Base-by-base conservation (phyloP, 1,140 invertebrate genomes). In the Hormaphis cornu region DNA sequence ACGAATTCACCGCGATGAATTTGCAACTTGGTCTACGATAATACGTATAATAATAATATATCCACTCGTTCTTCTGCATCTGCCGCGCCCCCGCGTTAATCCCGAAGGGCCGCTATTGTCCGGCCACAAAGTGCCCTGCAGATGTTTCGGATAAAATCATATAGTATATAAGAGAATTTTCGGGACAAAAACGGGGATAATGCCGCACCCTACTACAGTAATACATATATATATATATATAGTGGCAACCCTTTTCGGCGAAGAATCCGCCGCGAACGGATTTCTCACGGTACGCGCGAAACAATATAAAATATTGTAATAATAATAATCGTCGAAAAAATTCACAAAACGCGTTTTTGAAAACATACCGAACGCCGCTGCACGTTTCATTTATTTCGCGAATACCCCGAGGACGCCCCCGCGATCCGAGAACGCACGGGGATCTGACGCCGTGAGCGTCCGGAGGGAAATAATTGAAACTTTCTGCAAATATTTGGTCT, bases 81-180 rank as follows among this genome's bases (percentile, higher is more conserved):
- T 48, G 44, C 42, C 44, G 14, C n/a, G n/a, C 20, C 44, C 46
- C 44, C 28, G 9, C 8, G 28, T 35, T 61, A 46, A 50, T 66
- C 61, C 33, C n/a, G 10, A 61, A 61, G 40, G 9, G 20, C n/a
- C n/a, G n/a, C 44, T 20, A 35, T 48, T 66, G 61, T 48, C 61
- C 61, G 28, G 10, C 18, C 10, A 18, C n/a, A 16, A n/a, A n/a
- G n/a, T 10, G 18, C 42, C 42, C 42, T 40, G 44, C 61, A 33
- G 61, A 9, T 66, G 61, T 48, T 66, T 46, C 18, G 20, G 42
- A 46, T n/a, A n/a, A 4, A 50, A 66, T 42, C 30, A 66, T 35
- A n/a, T n/a, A n/a, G n/a, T n/a, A n/a, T 18, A 48, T 30, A 44
- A 33, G 42, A 46, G 61, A 35, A 50, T 66, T 50, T n/a, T 66